Base-by-base conservation (phyloP, 2,888 invertebrate species). In the Limnephilus marmoratus region DNA sequence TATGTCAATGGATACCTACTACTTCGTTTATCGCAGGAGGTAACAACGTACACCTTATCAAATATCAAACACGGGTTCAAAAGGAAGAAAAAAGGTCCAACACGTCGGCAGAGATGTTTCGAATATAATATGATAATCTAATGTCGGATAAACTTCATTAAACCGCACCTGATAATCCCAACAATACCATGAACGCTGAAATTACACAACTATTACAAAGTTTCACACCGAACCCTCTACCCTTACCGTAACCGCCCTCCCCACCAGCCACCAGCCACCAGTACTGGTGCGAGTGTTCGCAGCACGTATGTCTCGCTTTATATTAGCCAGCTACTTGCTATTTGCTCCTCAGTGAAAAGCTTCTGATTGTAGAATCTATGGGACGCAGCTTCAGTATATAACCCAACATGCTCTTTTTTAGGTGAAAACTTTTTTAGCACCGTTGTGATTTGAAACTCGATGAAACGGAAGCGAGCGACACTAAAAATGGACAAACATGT, bases 141-240 rank as follows among this genome's bases (percentile, higher is more conserved):
- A 68, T 68, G 68, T 68, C 24, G 68, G 68, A 24, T 68, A 34
- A 82, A 82, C 34, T 82, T 82, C 82, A 82, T 82, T 82, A 82
- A 34, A 82, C 82, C 82, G 82, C 34, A 31, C 34, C 82, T 34
- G 82, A 82, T 82, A 82, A 82, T 34, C 82, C 34, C 4, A 34
- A 34, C 82, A 82, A 82, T 82, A 82, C 82, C 29, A 82, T 82
- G 34, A 82, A 82, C 82, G 34, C 82, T 34, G 34, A 82, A 82
- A 82, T 82, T 82, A 82, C 82, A 82, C 34, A 82, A 82, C 82
- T 82, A 82, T 34, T 82, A 82, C 82, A 82, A 82, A 82, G 82
- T 82, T 82, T 82, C 82, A 82, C 82, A 82, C 82, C 24, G 81
- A 68, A 68, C 68, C 24, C 7, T 7, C 9, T 24, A 15, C 53